Evolutionary conservation across 2,113 vertebrate genomes (phyloP).

Genomic region (Trinectes maculatus): DNA sequence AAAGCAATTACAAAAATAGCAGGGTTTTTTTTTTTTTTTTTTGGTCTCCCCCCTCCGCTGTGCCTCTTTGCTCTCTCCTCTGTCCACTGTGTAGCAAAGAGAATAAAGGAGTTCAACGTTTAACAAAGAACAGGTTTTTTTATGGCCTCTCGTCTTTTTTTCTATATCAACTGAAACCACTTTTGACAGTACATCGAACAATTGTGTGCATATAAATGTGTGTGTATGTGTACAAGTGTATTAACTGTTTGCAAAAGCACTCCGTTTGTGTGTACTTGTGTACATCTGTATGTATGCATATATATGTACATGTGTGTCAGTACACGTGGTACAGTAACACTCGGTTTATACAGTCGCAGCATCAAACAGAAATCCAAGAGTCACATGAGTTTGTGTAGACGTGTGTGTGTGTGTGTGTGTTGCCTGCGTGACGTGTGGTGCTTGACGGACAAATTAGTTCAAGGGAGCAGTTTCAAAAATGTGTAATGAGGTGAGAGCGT

Average conservation of each 20-base stretch:
- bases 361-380: too few species aligned
- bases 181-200: background rate
- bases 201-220: background rate
- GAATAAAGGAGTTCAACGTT: slow-evolving; percentile 44
- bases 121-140: slow-evolving; percentile 74
- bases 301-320: slow-evolving; percentile 2
- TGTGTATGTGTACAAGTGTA: slow-evolving; percentile 2
- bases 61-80: slow-evolving; percentile 37
- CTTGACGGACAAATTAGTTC: slow-evolving; percentile 57
- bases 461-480: slow-evolving; percentile 40
- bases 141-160: slow-evolving; percentile 18
- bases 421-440: background rate
- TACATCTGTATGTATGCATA: background rate
- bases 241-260: too few species aligned
- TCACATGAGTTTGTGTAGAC: background rate
- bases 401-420: slow-evolving; percentile 13
- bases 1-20: slow-evolving; percentile 68
- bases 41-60: slow-evolving; percentile 12
- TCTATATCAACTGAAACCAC: slow-evolving; percentile 4
- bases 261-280: background rate
- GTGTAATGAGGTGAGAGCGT: slow-evolving; percentile 46
- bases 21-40: slow-evolving; percentile 13
- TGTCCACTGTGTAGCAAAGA: slow-evolving; percentile 26
- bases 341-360: too few species aligned
- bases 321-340: too few species aligned